These are phyloP conservation scores for Parambassis ranga DNA, from an alignment of 2,797 vertebrate species.

Conservation along the genomic window DNA sequence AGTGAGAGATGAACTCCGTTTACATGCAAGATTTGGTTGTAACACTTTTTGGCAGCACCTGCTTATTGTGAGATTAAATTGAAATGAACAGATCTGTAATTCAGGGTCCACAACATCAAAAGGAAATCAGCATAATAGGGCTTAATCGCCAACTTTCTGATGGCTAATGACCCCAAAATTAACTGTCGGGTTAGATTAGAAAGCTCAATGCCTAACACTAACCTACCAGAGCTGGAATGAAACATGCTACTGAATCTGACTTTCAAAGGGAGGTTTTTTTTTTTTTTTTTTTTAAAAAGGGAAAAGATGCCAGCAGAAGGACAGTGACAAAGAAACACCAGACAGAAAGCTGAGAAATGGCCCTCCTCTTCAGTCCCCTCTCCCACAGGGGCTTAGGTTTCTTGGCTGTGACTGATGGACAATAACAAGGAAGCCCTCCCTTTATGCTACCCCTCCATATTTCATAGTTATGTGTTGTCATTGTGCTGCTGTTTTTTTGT, in stretches of 20 bases:
- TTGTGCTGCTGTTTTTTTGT: not conserved
- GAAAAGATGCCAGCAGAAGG: conserved; percentile 28
- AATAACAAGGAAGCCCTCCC: conserved; percentile 32
- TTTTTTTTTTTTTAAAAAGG: too few species aligned
- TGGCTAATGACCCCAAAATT: conserved; percentile 74
- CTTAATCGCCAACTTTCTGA: conserved; percentile 73
- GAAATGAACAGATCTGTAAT: conserved; percentile 70
- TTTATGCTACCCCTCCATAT: conserved; percentile 10
- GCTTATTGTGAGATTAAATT: conserved; percentile 74
- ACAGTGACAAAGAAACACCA: conserved; percentile 44
- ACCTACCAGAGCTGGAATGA: conserved; percentile 62
- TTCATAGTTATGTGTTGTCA: conserved; percentile 41
- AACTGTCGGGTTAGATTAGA: conserved; percentile 77
- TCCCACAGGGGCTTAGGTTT: conserved; percentile 58
- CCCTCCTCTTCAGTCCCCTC: conserved; percentile 25
- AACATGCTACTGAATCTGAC: conserved; percentile 45
- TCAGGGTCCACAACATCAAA: conserved; percentile 70
- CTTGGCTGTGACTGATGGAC: conserved; percentile 63
- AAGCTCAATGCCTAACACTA: conserved; percentile 53
- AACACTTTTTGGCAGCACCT: conserved; percentile 60
- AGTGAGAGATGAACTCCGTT: conserved; percentile 27
- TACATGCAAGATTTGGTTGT: conserved; percentile 14
- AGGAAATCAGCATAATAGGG: conserved; percentile 68
- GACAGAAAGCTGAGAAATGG: conserved; percentile 31
- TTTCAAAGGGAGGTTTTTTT: conserved; percentile 45